Conservation (phyloP, 2,888 invertebrate species). For the Plebejus melissa region DNA sequence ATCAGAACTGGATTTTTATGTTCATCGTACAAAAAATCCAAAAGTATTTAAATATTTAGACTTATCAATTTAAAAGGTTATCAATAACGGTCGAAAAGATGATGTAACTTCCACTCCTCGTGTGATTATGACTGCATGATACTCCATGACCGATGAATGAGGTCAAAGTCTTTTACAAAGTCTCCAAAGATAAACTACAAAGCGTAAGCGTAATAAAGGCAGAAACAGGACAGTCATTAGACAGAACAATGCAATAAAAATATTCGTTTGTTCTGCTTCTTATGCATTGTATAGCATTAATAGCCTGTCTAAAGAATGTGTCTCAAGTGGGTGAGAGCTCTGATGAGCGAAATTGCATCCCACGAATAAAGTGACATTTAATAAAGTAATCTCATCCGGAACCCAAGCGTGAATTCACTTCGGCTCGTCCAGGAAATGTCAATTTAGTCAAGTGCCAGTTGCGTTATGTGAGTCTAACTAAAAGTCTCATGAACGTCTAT, state of each 20-base stretch:
- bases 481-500: neutral
- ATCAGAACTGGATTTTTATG: neutral
- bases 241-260: no score
- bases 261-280: neutral
- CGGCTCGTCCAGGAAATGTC: conserved; percentile 54
- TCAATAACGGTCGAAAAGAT: conserved; percentile 1
- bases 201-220: neutral
- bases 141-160: neutral
- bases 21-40: neutral
- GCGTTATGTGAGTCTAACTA: neutral
- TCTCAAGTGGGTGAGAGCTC: neutral
- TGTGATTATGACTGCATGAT: conserved; percentile 15
- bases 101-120: conserved; percentile 13
- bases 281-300: neutral
- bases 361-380: conserved; percentile 10
- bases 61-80: conserved; percentile 14
- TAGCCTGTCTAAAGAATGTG: no score
- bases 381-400: conserved; percentile 57
- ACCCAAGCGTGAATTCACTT: conserved; percentile 40
- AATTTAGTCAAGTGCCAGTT: conserved; percentile 47
- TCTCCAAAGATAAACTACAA: neutral
- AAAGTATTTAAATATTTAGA: neutral
- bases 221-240: no score
- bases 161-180: neutral
- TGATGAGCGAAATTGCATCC: conserved; percentile 21